A percentile compares a stretch with the other conserved stretches of the same genome.
Conservation (phyloP, 2,888 invertebrate genomes). For the Diadromus collaris region DNA sequence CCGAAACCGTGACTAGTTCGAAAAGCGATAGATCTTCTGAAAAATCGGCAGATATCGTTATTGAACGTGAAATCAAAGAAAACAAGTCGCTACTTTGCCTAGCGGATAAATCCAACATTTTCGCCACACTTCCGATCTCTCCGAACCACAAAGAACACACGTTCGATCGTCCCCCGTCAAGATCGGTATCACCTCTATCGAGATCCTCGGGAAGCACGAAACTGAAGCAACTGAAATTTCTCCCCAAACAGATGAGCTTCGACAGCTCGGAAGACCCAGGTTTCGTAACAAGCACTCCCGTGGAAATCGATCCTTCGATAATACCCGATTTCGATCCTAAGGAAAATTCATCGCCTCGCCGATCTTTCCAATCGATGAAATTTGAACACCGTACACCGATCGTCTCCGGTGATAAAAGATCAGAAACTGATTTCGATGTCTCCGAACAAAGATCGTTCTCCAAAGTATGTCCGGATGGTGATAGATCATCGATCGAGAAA, state of each 20-base stretch:
- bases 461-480: not conserved
- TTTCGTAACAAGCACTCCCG: slow-evolving; percentile 55
- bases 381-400: slow-evolving; percentile 16
- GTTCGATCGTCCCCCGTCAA: not conserved
- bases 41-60: slow-evolving; percentile 7
- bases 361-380: slow-evolving; percentile 24
- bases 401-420: not conserved
- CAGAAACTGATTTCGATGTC: not conserved
- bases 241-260: slow-evolving; percentile 57
- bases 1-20: not conserved
- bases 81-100: not conserved
- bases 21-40: not conserved
- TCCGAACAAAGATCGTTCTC: slow-evolving; percentile 20
- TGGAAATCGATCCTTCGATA: slow-evolving; percentile 15
- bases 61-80: not conserved
- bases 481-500: not conserved
- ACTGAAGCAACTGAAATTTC: slow-evolving; percentile 58
- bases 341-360: slow-evolving; percentile 14
- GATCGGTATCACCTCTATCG: not conserved
- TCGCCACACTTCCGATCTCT: not conserved
- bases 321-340: slow-evolving; percentile 22
- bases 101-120: not conserved
- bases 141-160: not conserved
- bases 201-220: slow-evolving; percentile 47
- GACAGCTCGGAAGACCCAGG: slow-evolving; percentile 54